Base-by-base conservation (phyloP, 2,797 vertebrate genomes). In the Sarcoramphus papa region DNA sequence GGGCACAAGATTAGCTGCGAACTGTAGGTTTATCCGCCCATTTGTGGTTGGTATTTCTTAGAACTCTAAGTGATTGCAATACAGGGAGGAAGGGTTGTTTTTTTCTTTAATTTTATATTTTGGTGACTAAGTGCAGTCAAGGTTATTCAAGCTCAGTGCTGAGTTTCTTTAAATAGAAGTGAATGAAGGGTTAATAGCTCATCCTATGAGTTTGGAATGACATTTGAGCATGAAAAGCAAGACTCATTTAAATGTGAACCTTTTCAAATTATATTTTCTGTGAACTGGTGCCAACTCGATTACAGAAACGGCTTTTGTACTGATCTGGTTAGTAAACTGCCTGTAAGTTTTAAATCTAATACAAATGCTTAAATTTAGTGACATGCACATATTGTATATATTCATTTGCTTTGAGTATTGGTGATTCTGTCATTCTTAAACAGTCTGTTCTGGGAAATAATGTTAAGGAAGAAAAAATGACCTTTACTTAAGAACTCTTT, bases 241-340 rank as follows among this genome's bases (percentile, higher is more conserved):
- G 81, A 72, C 91, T 91, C 60, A 83, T 94, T 95, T 92, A 91
- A 94, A 97, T 91, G 40, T 84, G 94, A 96, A 95, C 79, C 95
- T 97, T 95, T 95, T 91, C 64, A 92, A 95, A 96, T 95, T 78
- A 59, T 92, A 85, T 95, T 95, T 97, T 85, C 88, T 95, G 76
- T 97, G 92, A 95, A 90, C 86, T 83, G n/a, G 69, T 95, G 91
- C 94, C 95, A 95, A 72, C 78, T 96, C 33, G 45, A 95, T 95
- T 92, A 92, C 53, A 93, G 92, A 94, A 94, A 91, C 64, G 7
- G 82, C 81, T 83, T 94, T 93, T 89, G 60, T 95, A 89, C 95
- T 93, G 81, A 91, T 96, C 86, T 93, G 86, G 81, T 92, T 91
- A 96, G 93, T 94, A 94, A 97, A 83, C 85, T 91, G 86, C 62